Evolutionary conservation across 2,888 invertebrate species (phyloP).

Genomic region (Mythimna vitellina): DNA sequence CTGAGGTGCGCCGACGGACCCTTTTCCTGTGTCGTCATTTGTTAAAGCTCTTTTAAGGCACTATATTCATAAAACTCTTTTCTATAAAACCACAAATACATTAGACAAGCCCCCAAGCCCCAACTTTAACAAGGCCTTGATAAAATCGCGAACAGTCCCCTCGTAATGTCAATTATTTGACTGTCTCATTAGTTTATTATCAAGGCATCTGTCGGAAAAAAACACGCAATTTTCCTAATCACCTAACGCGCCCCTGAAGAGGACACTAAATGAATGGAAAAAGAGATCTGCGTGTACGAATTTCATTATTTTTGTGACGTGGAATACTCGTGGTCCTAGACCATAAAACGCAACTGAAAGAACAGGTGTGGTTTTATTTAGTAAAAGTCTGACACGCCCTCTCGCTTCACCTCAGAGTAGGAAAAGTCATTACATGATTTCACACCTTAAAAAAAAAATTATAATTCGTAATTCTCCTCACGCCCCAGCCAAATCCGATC

Average conservation of each 20-base stretch:
- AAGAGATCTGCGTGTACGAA: neutral
- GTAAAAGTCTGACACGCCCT: too few species aligned
- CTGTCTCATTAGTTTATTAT: conserved; percentile 22
- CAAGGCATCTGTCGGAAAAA: conserved; percentile 8
- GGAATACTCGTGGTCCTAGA: too few species aligned
- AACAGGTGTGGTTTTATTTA: too few species aligned
- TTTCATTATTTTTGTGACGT: neutral
- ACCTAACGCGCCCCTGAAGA: too few species aligned
- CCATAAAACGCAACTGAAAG: too few species aligned
- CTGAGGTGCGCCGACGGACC: neutral
- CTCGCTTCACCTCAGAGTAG: too few species aligned
- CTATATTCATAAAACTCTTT: neutral
- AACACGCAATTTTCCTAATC: conserved; percentile 32
- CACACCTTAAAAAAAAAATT: too few species aligned
- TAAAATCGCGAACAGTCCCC: neutral
- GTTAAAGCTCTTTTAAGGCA: neutral
- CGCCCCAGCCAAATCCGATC: too few species aligned
- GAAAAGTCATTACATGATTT: too few species aligned
- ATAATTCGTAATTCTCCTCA: too few species aligned
- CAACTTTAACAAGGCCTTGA: conserved; percentile 10
- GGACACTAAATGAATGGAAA: neutral
- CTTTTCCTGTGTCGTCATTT: neutral
- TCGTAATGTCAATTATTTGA: conserved; percentile 14
- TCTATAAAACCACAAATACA: neutral
- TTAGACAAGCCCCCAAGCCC: conserved; percentile 2